These are phyloP conservation scores for Crotalus helleri DNA, from an alignment of 2,113 vertebrate genomes.

Conservation along the genomic window DNA sequence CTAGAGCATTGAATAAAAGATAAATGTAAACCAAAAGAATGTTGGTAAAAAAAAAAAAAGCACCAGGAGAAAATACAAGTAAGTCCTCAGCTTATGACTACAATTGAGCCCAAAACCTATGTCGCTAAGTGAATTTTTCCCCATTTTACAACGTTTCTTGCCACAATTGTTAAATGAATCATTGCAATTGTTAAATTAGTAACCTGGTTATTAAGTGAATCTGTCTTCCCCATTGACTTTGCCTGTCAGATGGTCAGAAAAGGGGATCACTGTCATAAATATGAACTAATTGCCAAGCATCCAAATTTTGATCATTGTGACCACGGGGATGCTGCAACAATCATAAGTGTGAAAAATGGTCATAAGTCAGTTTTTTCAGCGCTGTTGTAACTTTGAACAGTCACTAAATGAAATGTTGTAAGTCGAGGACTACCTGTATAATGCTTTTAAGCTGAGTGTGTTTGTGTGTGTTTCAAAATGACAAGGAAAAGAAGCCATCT, in stretches of 20 bases:
- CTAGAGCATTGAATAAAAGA: background rate
- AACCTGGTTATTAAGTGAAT: too few species aligned
- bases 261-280: background rate
- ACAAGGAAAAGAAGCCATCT: background rate
- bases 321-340: background rate
- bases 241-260: background rate
- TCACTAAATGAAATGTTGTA: background rate
- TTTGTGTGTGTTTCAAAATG: background rate
- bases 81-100: too few species aligned
- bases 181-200: too few species aligned
- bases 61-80: background rate
- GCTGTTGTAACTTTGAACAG: too few species aligned
- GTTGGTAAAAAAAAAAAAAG: background rate
- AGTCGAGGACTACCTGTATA: background rate
- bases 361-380: background rate
- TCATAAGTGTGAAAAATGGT: background rate
- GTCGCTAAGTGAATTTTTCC: too few species aligned
- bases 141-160: too few species aligned
- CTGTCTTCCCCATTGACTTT: too few species aligned
- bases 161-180: too few species aligned
- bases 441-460: background rate
- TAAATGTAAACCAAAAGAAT: background rate
- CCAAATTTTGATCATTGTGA: background rate
- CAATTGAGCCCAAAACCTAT: too few species aligned
- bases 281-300: background rate